phyloP scores from a whole-genome alignment of 2,888 invertebrate genomes.

The Megalurothrips usitatus region DNA sequence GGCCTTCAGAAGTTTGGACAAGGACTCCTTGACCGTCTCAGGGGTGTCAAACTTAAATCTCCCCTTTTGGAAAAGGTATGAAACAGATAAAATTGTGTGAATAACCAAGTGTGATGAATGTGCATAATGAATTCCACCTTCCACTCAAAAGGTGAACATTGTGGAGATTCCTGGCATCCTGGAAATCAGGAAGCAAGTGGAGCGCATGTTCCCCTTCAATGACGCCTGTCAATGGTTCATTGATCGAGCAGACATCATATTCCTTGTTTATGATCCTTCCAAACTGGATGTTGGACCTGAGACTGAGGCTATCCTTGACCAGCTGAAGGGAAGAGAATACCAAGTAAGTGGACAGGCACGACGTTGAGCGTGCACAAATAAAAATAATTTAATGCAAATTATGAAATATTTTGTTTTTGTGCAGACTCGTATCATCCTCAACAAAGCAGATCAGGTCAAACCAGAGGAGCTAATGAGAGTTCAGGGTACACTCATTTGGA shows the following conservation, averaged over 20 bases:
- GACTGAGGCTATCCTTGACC: slow-evolving; percentile 90
- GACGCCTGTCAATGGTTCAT: slow-evolving; percentile 98
- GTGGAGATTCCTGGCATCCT: slow-evolving; percentile 95
- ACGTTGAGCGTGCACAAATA: not conserved
- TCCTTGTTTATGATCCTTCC: slow-evolving; percentile 90
- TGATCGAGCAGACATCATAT: slow-evolving; percentile 91
- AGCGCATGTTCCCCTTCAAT: slow-evolving; percentile 89
- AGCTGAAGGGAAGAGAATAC: slow-evolving; percentile 87
- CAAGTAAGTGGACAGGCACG: slow-evolving; percentile 54
- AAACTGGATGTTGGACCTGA: slow-evolving; percentile 93
- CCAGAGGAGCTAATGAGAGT: slow-evolving; percentile 90
- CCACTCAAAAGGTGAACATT: slow-evolving; percentile 70
- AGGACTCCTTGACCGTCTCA: slow-evolving; percentile 80
- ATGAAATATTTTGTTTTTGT: slow-evolving; percentile 4
- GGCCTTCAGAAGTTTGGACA: slow-evolving; percentile 93
- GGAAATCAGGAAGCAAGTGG: slow-evolving; percentile 89
- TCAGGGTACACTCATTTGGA: slow-evolving; percentile 92
- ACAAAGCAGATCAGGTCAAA: slow-evolving; percentile 90
- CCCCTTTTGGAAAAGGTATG: slow-evolving; percentile 81
- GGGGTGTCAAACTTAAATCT: slow-evolving; percentile 74
- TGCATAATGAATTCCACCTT: not conserved
- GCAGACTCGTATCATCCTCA: slow-evolving; percentile 86
- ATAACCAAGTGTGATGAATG: not conserved
- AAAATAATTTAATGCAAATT: not conserved
- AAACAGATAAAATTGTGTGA: not conserved